These are phyloP conservation scores for Sardina pilchardus DNA, from an alignment of 2,113 vertebrate species.

Conservation along the genomic window DNA sequence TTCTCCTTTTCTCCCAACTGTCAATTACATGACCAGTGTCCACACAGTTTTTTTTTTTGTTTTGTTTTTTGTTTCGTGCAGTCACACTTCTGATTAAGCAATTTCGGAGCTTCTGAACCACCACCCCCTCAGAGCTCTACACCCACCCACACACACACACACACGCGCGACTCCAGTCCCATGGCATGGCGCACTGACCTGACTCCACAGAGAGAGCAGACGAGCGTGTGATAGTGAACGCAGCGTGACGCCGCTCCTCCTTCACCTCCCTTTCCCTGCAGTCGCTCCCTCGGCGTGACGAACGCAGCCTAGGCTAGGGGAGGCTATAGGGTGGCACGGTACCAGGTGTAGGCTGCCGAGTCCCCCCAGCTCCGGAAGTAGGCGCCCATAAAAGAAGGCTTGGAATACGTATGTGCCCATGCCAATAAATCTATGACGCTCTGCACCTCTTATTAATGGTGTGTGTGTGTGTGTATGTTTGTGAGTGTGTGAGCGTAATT, in stretches of 20 bases:
- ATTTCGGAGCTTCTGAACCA: neutral
- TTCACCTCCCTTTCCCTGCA: neutral
- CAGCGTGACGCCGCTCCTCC: neutral
- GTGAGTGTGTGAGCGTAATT: neutral
- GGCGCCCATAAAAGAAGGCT: neutral
- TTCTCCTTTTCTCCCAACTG: neutral
- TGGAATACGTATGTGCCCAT: slow-evolving; percentile 32
- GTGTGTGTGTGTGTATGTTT: slow-evolving; percentile 17
- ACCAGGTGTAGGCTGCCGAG: slow-evolving; percentile 31
- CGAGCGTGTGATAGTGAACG: no score
- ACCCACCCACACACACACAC: neutral
- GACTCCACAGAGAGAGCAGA: no score
- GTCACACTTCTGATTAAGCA: neutral
- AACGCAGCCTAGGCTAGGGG: neutral
- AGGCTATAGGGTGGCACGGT: slow-evolving; percentile 29
- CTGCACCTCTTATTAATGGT: neutral
- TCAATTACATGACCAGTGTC: neutral
- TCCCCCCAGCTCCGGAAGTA: neutral
- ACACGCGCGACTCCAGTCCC: neutral
- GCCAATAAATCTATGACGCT: slow-evolving; percentile 30
- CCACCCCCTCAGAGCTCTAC: neutral
- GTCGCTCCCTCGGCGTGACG: neutral
- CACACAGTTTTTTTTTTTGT: no score
- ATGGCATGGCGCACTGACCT: neutral
- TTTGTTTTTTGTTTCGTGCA: no score